phyloP scores from a whole-genome alignment of 2,113 vertebrate species.

The Dryoscopus gambensis region DNA sequence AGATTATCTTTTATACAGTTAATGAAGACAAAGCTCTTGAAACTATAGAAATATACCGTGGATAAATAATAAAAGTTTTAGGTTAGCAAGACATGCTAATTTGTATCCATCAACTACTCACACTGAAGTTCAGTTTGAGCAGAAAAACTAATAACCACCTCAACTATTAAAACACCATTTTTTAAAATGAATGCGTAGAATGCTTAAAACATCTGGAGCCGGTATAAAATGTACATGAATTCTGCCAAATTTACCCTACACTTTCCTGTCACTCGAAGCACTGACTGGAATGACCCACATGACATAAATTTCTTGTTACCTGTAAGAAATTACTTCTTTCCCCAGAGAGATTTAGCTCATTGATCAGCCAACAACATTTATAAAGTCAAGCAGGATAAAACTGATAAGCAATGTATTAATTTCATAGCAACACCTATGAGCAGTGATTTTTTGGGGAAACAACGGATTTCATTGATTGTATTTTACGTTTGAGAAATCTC shows the following conservation, averaged over 20 bases:
- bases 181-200: background rate
- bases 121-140: background rate
- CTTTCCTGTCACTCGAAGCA: background rate
- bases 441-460: background rate
- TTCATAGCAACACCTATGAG: background rate
- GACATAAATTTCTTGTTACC: constrained; percentile 6
- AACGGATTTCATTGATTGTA: background rate
- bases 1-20: background rate
- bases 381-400: background rate
- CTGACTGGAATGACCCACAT: background rate
- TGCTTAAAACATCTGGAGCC: constrained; percentile 27
- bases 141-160: background rate
- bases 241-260: constrained; percentile 8
- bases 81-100: background rate
- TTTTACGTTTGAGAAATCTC: background rate
- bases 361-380: background rate
- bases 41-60: background rate
- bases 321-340: constrained; percentile 1
- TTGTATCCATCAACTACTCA: background rate
- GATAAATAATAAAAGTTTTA: background rate
- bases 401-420: background rate
- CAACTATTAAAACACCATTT: background rate
- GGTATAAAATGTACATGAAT: background rate
- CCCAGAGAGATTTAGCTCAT: background rate
- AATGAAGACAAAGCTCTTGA: background rate